Base-by-base conservation (phyloP, 2,888 invertebrate species). In the Metalampra italica region DNA sequence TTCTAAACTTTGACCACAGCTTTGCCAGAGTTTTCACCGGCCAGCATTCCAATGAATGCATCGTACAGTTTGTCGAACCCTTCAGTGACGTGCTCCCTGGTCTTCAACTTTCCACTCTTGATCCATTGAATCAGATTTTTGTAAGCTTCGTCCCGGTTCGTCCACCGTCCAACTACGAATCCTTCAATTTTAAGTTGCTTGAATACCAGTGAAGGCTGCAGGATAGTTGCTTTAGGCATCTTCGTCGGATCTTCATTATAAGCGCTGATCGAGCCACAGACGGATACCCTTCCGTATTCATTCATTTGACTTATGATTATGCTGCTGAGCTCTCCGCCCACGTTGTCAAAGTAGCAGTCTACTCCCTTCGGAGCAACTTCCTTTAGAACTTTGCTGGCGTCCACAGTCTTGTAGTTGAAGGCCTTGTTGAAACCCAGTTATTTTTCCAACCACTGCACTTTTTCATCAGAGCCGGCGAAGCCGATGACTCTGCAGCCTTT, bases 271-370 rank as follows among this genome's bases (percentile, higher is more conserved):
- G 73, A 68, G 0, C 85, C 85, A 50, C 82, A 81, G 7, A 71
- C 66, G 0, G 73, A 49, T 1, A 74, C 66, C 51, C 75, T 60
- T 5, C 76, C 75, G 12, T 34, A 49, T 7, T 52, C 42, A 53
- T 91, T 93, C 93, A 94, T 93, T 55, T 92, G 91, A 36, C 76
- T 76, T 0, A 93, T 80, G 2, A 93, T 90, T 0, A 73, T 72
- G 45, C 88, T 90, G 46, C 92, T 92, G 14, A 93, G 84, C 51
- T 92, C 91, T 3, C 94, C 93, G n/a, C 93, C 94, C 7, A 94
- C 95, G 71, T 94, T 95, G 68, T 95, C 95, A 67, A 94, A 95
- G 67, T 93, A 95, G 64, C 93, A 93, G 65, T 95, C 94, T 0
- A 95, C 81, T 5, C 94, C 94, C 13, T 93, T 79, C 0, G 94